A percentile compares a stretch with the other conserved stretches of the same genome.
Conservation (phyloP, 2,888 invertebrate species). For the Pyrocoelia pectoralis region DNA sequence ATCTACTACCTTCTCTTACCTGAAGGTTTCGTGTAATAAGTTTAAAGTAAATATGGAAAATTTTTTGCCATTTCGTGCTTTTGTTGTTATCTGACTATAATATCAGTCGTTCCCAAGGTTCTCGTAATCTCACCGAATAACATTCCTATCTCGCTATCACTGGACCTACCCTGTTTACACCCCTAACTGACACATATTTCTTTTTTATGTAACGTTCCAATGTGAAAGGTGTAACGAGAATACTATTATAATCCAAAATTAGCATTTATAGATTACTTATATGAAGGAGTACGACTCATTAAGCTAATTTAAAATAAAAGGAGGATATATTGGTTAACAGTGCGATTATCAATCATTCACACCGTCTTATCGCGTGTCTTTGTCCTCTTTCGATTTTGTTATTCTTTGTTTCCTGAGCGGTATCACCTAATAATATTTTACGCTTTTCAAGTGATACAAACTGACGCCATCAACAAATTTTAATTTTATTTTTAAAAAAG, state of each 20-base stretch:
- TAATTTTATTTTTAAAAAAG: no score
- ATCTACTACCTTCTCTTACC: not conserved
- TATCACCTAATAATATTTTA: no score
- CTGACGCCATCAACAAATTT: no score
- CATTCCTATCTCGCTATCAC: slow-evolving; percentile 51
- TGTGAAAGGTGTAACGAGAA: slow-evolving; percentile 23
- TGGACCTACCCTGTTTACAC: slow-evolving; percentile 50
- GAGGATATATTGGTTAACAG: no score
- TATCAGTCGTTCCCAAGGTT: slow-evolving; percentile 46
- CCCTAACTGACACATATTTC: slow-evolving; percentile 44
- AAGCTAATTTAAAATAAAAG: no score
- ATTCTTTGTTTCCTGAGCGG: no score
- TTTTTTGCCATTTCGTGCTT: slow-evolving; percentile 37
- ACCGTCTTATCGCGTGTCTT: no score
- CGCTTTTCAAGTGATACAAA: no score
- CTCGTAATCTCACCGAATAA: slow-evolving; percentile 48
- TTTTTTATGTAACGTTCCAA: slow-evolving; percentile 36
- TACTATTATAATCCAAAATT: slow-evolving; percentile 8
- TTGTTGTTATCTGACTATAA: slow-evolving; percentile 38
- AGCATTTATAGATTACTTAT: not conserved
- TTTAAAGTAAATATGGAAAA: slow-evolving; percentile 19
- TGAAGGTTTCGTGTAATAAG: not conserved
- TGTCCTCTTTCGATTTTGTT: no score
- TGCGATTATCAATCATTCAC: no score
- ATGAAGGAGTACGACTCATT: not conserved